Evolutionary conservation across 2,113 vertebrate species (phyloP).

Genomic region (Nasalis larvatus): DNA sequence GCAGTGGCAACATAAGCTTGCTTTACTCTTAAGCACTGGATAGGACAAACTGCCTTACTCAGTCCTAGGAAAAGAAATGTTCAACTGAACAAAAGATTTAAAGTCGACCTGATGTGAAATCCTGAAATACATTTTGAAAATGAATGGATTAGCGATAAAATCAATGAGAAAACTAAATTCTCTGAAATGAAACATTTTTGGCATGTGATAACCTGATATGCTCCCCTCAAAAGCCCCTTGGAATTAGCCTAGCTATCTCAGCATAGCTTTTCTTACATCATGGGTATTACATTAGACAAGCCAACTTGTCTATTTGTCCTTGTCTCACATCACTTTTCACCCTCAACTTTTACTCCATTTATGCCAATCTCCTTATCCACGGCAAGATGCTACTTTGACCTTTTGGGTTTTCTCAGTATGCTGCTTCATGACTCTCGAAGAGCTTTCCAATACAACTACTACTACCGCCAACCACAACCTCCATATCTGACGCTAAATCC

Average conservation of each 20-base stretch:
- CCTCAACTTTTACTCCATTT: neutral
- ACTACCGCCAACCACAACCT: neutral
- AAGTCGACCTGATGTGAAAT: constrained; percentile 68
- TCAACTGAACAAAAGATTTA: constrained; percentile 57
- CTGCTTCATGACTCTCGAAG: neutral
- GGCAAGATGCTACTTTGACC: neutral
- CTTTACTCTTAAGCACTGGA: constrained; percentile 56
- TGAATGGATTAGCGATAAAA: constrained; percentile 74
- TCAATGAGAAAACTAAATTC: constrained; percentile 72
- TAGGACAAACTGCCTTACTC: constrained; percentile 22
- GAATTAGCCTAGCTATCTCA: constrained; percentile 8
- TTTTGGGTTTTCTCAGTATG: neutral
- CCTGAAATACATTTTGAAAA: constrained; percentile 62
- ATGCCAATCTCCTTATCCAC: neutral
- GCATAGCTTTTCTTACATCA: neutral
- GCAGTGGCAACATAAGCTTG: constrained; percentile 36
- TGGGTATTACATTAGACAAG: constrained; percentile 1
- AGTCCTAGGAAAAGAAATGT: constrained; percentile 32
- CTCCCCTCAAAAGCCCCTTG: constrained; percentile 46
- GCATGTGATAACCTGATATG: constrained; percentile 59
- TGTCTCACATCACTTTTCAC: neutral
- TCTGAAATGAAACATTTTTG: constrained; percentile 60
- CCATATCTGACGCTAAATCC: neutral
- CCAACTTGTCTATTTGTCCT: constrained; percentile 11
- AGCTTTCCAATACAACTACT: neutral